A percentile compares a stretch with the other conserved stretches of the same genome.
Conservation (phyloP, 2,113 vertebrate species). For the Engystomops pustulosus region DNA sequence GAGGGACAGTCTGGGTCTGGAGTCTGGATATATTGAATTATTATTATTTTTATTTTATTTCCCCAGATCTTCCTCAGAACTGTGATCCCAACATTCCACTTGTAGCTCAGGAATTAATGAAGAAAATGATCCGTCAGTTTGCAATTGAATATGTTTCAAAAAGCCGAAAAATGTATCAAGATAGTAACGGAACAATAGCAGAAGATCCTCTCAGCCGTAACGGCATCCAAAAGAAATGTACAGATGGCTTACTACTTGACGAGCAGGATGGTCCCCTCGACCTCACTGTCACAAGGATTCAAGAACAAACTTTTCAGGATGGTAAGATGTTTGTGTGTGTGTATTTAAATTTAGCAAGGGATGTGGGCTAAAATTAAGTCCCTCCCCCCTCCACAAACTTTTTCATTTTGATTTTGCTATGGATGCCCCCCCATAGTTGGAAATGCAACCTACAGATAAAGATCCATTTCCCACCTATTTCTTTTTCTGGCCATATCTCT, state of each 20-base stretch:
- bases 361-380: no score
- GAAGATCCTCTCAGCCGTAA: constrained; percentile 79
- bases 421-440: no score
- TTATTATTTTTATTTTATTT: constrained; percentile 67
- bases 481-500: no score
- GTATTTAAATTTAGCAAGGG: no score
- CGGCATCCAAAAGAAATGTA: constrained; percentile 80
- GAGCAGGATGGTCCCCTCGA: constrained; percentile 92
- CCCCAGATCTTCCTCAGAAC: constrained; percentile 87
- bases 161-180: constrained; percentile 86
- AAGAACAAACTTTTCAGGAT: constrained; percentile 82
- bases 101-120: constrained; percentile 98
- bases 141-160: constrained; percentile 97
- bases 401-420: no score
- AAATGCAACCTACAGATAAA: no score
- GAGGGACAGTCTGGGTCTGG: no score
- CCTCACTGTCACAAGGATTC: constrained; percentile 91
- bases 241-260: constrained; percentile 79
- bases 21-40: no score
- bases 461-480: no score
- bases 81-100: constrained; percentile 96
- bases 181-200: constrained; percentile 81
- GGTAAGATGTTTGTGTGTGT: constrained; percentile 72
- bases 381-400: no score
- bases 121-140: constrained; percentile 98